These are phyloP conservation scores for Leptopilina boulardi DNA, from an alignment of 1,140 invertebrate species.

Conservation along the genomic window DNA sequence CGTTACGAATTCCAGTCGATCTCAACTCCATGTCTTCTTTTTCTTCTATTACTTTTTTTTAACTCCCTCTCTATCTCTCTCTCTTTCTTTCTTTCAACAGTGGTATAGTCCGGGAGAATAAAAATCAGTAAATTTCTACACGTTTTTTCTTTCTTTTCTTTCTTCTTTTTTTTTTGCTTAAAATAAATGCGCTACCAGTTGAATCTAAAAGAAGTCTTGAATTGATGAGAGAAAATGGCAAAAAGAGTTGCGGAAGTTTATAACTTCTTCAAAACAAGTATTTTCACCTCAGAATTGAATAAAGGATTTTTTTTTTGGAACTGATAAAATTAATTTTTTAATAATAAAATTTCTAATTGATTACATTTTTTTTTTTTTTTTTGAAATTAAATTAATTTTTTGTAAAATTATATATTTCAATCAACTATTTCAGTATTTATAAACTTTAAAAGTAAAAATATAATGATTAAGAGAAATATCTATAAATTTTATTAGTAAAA, in stretches of 20 bases:
- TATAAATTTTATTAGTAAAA: too few species aligned
- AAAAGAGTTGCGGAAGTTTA: constrained; percentile 5
- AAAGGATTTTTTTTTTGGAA: not conserved
- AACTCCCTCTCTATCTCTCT: not conserved
- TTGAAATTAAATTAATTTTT: too few species aligned
- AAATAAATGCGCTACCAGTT: constrained; percentile 26
- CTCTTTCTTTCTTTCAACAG: too few species aligned
- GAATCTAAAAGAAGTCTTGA: constrained; percentile 6
- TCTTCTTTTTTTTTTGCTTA: constrained; percentile 21
- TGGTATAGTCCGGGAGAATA: constrained; percentile 31
- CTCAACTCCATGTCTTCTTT: constrained; percentile 3
- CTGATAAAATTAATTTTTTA: too few species aligned
- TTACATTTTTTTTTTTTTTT: too few species aligned
- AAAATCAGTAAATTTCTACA: constrained; percentile 49
- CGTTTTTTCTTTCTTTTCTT: constrained; percentile 33
- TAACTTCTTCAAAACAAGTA: constrained; percentile 1
- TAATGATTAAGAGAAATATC: too few species aligned
- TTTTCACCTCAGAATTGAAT: not conserved
- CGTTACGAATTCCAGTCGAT: constrained; percentile 25
- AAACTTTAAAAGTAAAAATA: too few species aligned
- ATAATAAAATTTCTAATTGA: too few species aligned
- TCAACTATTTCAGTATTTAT: too few species aligned
- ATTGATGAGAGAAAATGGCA: constrained; percentile 22
- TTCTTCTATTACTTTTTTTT: constrained; percentile 29
- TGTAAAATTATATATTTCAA: too few species aligned